A percentile compares a stretch with the other conserved stretches of the same genome.
These are phyloP conservation scores for Heteractis magnifica DNA, from an alignment of 92 coral and sea anemone species.

Conservation along the genomic window DNA sequence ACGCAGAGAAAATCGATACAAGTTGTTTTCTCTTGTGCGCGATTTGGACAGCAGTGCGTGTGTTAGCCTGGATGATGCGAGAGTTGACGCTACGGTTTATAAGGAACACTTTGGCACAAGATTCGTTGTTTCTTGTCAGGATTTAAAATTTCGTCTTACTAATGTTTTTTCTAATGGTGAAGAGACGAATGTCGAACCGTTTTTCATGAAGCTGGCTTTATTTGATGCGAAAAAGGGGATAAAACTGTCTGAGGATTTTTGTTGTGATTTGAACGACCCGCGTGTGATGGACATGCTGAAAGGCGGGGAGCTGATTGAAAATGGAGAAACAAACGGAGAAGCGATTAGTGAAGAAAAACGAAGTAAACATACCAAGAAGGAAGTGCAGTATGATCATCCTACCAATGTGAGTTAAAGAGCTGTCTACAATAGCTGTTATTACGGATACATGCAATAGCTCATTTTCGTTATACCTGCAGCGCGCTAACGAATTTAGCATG, in stretches of 20 bases:
- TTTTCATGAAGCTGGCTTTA: conserved; percentile 80
- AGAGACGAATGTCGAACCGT: conserved; percentile 89
- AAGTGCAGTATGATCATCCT: conserved; percentile 62
- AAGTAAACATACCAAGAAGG: conserved; percentile 26
- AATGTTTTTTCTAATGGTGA: conserved; percentile 58
- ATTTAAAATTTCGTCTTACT: conserved; percentile 88
- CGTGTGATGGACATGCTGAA: conserved; percentile 71
- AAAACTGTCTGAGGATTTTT: conserved; percentile 93
- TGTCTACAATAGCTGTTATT: not conserved
- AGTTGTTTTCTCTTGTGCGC: conserved; percentile 82
- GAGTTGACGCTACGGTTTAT: conserved; percentile 83
- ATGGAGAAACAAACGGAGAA: conserved; percentile 68
- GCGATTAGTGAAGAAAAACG: conserved; percentile 8
- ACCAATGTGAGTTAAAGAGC: conserved; percentile 34
- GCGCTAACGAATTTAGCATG: too few species aligned
- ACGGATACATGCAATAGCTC: too few species aligned
- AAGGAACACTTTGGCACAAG: conserved; percentile 82
- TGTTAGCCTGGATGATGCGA: conserved; percentile 80
- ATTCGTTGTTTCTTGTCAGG: conserved; percentile 73
- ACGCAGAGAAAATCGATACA: conserved; percentile 77
- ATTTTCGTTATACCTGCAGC: too few species aligned
- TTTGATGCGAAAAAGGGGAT: conserved; percentile 88
- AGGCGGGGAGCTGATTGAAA: conserved; percentile 63
- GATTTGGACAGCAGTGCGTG: conserved; percentile 74
- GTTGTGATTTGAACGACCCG: conserved; percentile 84